Conservation (phyloP, 2,888 invertebrate genomes). For the Smittia aterrima region DNA sequence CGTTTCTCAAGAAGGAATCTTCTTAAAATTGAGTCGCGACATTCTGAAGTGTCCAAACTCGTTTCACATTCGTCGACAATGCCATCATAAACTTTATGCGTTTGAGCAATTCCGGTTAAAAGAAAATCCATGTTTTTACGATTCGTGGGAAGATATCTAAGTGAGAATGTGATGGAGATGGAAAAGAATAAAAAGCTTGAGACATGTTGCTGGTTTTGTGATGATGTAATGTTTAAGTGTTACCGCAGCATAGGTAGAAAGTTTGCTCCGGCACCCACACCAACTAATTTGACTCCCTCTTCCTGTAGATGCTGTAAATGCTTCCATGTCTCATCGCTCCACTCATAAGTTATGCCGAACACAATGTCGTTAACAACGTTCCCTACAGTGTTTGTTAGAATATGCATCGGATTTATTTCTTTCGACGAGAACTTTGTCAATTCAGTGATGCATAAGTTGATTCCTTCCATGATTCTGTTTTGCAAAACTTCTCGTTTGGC, state of each 20-base stretch:
- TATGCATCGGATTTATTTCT: conserved; percentile 50
- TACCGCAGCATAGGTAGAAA: conserved; percentile 79
- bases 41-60: conserved; percentile 44
- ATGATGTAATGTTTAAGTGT: conserved; percentile 6
- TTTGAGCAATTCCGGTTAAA: conserved; percentile 67
- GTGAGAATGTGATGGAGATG: neutral
- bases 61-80: conserved; percentile 58
- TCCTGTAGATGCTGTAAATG: conserved; percentile 77
- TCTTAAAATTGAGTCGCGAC: conserved; percentile 62
- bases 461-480: conserved; percentile 62
- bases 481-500: conserved; percentile 63
- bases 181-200: neutral
- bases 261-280: conserved; percentile 78
- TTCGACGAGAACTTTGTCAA: conserved; percentile 46
- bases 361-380: conserved; percentile 74
- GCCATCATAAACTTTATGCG: conserved; percentile 68
- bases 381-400: conserved; percentile 65
- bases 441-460: conserved; percentile 62
- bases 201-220: neutral
- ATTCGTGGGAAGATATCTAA: conserved; percentile 57
- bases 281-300: conserved; percentile 78
- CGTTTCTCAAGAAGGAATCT: conserved; percentile 63
- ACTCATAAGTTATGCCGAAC: conserved; percentile 69
- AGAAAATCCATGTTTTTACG: conserved; percentile 64
- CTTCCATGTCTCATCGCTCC: conserved; percentile 70